Base-by-base conservation (phyloP, 2,113 vertebrate genomes). In the Nestor notabilis region DNA sequence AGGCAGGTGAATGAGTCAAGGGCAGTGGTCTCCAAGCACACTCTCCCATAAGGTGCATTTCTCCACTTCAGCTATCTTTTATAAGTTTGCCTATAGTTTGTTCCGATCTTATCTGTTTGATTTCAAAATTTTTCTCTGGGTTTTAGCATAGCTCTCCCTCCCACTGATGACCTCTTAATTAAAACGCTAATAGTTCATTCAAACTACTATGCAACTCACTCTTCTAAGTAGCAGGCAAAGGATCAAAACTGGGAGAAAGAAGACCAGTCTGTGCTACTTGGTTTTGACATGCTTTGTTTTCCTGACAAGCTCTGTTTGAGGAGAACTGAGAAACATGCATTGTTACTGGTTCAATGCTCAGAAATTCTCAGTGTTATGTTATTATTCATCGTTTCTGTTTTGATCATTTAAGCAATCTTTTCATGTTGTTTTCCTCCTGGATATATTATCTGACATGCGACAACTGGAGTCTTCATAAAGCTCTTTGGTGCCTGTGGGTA, bases 371-470 rank as follows among this genome's bases (percentile, higher is more conserved):
- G 61, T 50, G 49, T 77, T 50, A 0, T 89, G 91, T 91, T 92
- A 69, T 82, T 93, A 91, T 82, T 95, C 65, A 91, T 93, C 12
- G 12, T 76, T 89, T 89, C 80, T 94, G 41, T 72, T 95, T 91
- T 95, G 89, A 95, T 95, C 81, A 95, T 89, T 97, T 95, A 87
- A 87, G 58, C 89, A 93, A 95, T 95, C 66, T 95, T 89, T 95
- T 91, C 74, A 66, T 84, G 66, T 91, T 95, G 29, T 72, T 93
- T 92, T 87, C 44, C 69, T 93, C 78, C 44, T 80, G 83, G 89
- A 83, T 95, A 85, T 87, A 77, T 85, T 95, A 91, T 83, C 74
- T 95, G 94, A 91, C 92, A 91, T 3, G 14, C 37, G 95, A 76
- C 86, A 92, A 82, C 66, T 20, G 61, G 39, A 70, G 65, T 75